These are phyloP conservation scores for Aleiodes sp. DNA, from an alignment of 1,140 invertebrate species.

Conservation along the genomic window DNA sequence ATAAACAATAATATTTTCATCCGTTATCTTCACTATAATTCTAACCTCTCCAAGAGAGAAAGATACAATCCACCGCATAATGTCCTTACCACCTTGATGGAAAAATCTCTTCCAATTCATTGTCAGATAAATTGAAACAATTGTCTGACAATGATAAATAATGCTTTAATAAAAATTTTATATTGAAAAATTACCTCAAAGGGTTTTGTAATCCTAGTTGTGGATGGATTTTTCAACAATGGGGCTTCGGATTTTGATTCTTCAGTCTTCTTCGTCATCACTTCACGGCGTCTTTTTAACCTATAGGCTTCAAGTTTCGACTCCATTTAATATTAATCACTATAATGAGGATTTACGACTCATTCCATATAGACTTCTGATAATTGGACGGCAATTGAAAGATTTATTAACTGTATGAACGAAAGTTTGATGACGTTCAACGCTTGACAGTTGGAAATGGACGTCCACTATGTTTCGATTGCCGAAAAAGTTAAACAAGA, in stretches of 20 bases:
- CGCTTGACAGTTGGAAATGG: too few relatives aligned
- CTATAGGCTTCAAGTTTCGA: constrained; percentile 50
- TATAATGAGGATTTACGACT: background rate
- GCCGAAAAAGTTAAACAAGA: too few relatives aligned
- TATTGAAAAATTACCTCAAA: constrained; percentile 48
- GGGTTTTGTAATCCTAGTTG: background rate
- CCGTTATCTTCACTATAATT: too few relatives aligned
- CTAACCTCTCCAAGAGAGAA: too few relatives aligned
- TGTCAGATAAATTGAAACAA: constrained; percentile 13
- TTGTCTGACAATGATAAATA: constrained; percentile 11
- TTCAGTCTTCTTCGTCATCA: constrained; percentile 48
- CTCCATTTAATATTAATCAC: constrained; percentile 44
- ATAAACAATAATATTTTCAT: too few relatives aligned
- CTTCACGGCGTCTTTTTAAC: constrained; percentile 44
- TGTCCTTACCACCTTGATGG: too few relatives aligned
- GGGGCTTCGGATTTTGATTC: constrained; percentile 43
- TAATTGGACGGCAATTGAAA: too few relatives aligned
- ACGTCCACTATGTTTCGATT: too few relatives aligned
- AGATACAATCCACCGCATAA: too few relatives aligned
- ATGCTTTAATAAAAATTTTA: constrained; percentile 19
- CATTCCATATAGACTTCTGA: too few relatives aligned
- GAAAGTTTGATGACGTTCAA: too few relatives aligned
- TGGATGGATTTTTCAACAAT: constrained; percentile 36
- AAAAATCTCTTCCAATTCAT: background rate
- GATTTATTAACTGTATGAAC: too few relatives aligned